Conservation (phyloP, 2,888 invertebrate genomes). For the Brachyptera risi region DNA sequence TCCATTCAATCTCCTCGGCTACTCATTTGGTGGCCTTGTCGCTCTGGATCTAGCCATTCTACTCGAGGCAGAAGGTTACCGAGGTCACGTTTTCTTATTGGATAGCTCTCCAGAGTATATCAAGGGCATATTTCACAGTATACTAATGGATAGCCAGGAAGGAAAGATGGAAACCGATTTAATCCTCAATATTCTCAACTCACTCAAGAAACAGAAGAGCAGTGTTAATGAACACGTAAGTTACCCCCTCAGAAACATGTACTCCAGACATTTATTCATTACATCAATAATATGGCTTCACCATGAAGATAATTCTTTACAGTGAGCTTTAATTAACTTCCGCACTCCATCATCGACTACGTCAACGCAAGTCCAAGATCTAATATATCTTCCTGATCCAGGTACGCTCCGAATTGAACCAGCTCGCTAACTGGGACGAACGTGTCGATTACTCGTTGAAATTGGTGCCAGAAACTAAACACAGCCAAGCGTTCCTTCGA, state of each 20-base stretch:
- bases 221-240: not conserved
- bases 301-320: too few relatives aligned
- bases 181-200: not conserved
- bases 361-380: too few relatives aligned
- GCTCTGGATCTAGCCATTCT: not conserved
- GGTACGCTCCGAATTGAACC: constrained; percentile 44
- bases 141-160: not conserved
- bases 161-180: not conserved
- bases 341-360: not conserved
- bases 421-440: constrained; percentile 53
- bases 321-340: too few relatives aligned
- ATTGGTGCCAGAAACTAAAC: constrained; percentile 33
- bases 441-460: constrained; percentile 52
- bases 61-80: not conserved
- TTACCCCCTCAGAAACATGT: too few relatives aligned
- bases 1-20: not conserved
- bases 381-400: too few relatives aligned
- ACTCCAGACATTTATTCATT: too few relatives aligned
- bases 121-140: not conserved
- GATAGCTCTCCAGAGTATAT: not conserved
- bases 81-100: not conserved
- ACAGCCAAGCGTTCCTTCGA: constrained; percentile 45
- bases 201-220: not conserved
- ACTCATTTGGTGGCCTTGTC: not conserved
- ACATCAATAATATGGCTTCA: too few relatives aligned